phyloP scores from a whole-genome alignment of 2,797 vertebrate genomes.

The Xenopus petersii region DNA sequence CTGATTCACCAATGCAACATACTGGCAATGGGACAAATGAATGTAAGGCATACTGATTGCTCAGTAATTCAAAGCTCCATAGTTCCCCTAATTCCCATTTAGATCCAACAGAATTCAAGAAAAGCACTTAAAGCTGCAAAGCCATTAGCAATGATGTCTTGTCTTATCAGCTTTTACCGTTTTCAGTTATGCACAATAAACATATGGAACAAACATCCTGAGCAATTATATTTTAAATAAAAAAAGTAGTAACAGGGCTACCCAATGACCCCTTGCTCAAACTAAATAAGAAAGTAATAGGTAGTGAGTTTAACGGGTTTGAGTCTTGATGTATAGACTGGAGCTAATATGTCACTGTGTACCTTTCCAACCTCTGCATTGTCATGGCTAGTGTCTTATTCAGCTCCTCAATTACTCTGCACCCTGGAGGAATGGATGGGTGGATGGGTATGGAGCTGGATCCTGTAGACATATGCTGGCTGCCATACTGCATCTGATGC shows the following conservation, averaged over 20 bases:
- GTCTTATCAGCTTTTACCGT: slow-evolving; percentile 16
- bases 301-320: no score
- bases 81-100: slow-evolving; percentile 20
- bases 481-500: slow-evolving; percentile 88
- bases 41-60: slow-evolving; percentile 35
- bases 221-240: no score
- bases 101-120: slow-evolving; percentile 9
- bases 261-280: no score
- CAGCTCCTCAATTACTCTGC: slow-evolving; percentile 95
- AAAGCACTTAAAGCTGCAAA: neutral
- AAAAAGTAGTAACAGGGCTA: no score
- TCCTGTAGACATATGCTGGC: slow-evolving; percentile 70
- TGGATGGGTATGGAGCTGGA: slow-evolving; percentile 78
- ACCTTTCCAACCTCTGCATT: slow-evolving; percentile 98
- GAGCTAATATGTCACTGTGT: slow-evolving; percentile 14
- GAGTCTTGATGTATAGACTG: neutral
- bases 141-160: slow-evolving; percentile 1
- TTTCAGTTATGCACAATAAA: neutral
- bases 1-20: slow-evolving; percentile 27
- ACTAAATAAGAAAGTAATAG: no score
- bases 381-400: slow-evolving; percentile 96
- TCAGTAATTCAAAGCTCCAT: slow-evolving; percentile 28
- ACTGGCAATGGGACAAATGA: slow-evolving; percentile 31
- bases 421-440: slow-evolving; percentile 68
- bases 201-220: no score